A percentile compares a stretch with the other conserved stretches of the same genome.
These are phyloP conservation scores for Lepus townsendii DNA, from an alignment of 2,797 vertebrate genomes.

Conservation along the genomic window DNA sequence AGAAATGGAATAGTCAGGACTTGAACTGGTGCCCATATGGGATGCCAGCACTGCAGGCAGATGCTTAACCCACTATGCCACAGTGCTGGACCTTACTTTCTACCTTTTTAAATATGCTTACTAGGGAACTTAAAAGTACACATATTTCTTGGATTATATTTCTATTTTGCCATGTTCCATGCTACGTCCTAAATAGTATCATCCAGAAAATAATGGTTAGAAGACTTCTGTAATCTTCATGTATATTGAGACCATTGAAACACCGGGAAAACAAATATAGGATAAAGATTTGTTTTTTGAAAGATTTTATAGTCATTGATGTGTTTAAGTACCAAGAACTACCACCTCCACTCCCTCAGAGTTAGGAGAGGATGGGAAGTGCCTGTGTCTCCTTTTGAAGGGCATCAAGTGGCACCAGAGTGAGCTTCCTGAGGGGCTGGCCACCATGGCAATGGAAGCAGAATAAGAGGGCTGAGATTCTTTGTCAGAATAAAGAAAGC, in stretches of 20 bases:
- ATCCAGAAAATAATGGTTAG: background rate
- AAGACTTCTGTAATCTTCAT: background rate
- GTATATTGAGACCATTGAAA: background rate
- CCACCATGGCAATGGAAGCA: background rate
- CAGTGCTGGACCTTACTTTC: background rate
- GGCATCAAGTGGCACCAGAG: background rate
- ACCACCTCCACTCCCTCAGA: background rate
- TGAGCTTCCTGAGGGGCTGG: background rate
- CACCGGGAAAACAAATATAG: background rate
- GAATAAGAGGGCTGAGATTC: background rate
- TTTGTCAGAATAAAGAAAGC: background rate
- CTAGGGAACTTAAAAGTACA: background rate
- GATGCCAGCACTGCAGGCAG: no score
- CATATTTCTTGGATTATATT: background rate
- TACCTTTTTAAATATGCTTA: background rate
- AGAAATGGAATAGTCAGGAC: no score
- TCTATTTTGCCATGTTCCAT: background rate
- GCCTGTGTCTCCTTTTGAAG: fast-evolving
- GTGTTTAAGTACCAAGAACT: background rate
- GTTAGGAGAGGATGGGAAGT: background rate
- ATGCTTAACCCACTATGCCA: no score
- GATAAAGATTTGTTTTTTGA: background rate
- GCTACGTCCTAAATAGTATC: background rate
- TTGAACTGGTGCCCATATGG: no score
- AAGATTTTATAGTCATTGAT: background rate